A percentile compares a stretch with the other conserved stretches of the same genome.
These are phyloP conservation scores for Coptodon rendalli DNA, from an alignment of 2,113 vertebrate species.

Conservation along the genomic window DNA sequence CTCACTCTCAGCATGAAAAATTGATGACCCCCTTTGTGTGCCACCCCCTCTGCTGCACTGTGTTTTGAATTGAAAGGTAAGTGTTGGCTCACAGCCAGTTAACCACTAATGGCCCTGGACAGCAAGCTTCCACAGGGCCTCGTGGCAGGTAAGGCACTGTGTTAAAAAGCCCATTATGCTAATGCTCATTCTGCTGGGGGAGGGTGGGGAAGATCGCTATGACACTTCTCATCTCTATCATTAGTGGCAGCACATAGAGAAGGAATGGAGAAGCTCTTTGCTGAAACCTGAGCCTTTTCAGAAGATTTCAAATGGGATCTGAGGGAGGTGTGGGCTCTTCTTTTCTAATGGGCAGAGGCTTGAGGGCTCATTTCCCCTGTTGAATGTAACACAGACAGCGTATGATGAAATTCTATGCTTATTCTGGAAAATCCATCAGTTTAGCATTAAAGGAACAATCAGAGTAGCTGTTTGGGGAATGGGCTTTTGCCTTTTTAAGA, in stretches of 20 bases:
- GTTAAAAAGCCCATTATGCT: constrained; percentile 71
- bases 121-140: constrained; percentile 34
- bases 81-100: constrained; percentile 37
- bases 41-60: constrained; percentile 5
- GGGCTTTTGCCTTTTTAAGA: background rate
- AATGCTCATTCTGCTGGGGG: constrained; percentile 54
- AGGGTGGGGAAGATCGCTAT: constrained; percentile 15
- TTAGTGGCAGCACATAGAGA: constrained; percentile 23
- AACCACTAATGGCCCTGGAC: constrained; percentile 57
- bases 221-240: constrained; percentile 54
- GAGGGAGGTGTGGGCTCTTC: constrained; percentile 10
- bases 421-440: constrained; percentile 18
- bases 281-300: constrained; percentile 46
- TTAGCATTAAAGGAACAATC: background rate
- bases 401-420: constrained; percentile 32
- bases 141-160: constrained; percentile 51
- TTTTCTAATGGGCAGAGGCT: constrained; percentile 3
- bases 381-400: constrained; percentile 18
- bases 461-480: background rate
- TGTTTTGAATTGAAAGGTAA: constrained; percentile 41
- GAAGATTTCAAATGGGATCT: constrained; percentile 25
- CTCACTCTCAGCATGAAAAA: constrained; percentile 35
- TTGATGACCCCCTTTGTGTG: constrained; percentile 37
- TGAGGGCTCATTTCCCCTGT: constrained; percentile 37
- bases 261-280: constrained; percentile 41